These are phyloP conservation scores for Lophochroa leadbeateri DNA, from an alignment of 2,113 vertebrate genomes.

Conservation along the genomic window DNA sequence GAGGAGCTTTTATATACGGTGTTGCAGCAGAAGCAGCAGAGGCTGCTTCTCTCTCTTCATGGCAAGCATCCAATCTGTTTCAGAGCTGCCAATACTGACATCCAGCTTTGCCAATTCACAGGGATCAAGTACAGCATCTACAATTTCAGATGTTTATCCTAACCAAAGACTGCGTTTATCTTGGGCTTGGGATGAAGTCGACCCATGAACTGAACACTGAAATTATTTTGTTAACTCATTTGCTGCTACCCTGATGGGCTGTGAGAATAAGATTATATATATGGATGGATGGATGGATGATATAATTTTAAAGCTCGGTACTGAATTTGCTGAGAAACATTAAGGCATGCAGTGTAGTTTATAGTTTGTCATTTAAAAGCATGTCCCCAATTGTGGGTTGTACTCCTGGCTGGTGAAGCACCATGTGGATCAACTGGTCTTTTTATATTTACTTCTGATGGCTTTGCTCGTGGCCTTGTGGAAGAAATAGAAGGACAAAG, in stretches of 20 bases:
- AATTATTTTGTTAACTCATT: background rate
- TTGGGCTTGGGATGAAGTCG: background rate
- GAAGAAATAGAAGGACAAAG: background rate
- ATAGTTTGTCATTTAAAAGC: background rate
- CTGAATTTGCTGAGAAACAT: background rate
- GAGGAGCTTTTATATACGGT: background rate
- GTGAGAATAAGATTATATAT: background rate
- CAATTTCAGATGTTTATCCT: background rate
- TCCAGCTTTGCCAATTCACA: background rate
- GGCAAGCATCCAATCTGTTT: fast-evolving
- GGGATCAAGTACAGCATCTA: background rate
- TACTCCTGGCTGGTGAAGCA: background rate
- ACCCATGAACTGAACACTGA: background rate
- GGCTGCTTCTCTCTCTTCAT: background rate
- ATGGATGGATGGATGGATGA: background rate
- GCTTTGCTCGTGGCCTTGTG: background rate
- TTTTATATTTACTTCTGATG: background rate
- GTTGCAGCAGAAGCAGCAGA: background rate
- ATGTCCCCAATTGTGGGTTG: background rate
- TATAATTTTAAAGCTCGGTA: background rate
- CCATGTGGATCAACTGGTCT: background rate
- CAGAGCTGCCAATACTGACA: background rate
- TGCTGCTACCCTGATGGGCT: background rate
- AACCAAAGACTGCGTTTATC: background rate
- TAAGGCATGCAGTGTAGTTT: background rate